phyloP scores from a whole-genome alignment of 2,113 vertebrate species.

The Castor canadensis region DNA sequence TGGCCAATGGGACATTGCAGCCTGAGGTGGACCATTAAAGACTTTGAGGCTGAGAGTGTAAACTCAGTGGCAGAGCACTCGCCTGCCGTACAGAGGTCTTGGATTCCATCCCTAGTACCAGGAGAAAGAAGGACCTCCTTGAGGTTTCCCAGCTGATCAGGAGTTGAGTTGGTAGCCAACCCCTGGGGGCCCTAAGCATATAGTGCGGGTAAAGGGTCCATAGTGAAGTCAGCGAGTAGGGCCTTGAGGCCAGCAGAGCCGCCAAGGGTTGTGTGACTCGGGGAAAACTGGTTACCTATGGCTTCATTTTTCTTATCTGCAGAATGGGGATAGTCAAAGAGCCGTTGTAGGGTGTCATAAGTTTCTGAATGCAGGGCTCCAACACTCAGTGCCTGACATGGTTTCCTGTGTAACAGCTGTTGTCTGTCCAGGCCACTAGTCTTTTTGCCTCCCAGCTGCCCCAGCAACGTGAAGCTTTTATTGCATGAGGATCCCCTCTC shows the following conservation, averaged over 20 bases:
- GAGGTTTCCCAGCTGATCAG: neutral
- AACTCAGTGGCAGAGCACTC: neutral
- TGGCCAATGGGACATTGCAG: neutral
- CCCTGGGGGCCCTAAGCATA: neutral
- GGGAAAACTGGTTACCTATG: neutral
- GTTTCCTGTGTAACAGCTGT: neutral
- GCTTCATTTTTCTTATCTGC: neutral
- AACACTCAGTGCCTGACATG: fast-evolving
- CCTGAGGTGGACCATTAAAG: neutral
- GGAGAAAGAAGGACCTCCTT: neutral
- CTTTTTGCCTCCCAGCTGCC: neutral
- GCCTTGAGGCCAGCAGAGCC: neutral
- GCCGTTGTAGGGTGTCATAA: neutral
- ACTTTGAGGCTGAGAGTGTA: neutral
- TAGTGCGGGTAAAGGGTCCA: fast-evolving
- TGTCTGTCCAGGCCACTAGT: neutral
- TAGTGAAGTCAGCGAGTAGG: neutral
- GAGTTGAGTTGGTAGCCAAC: neutral
- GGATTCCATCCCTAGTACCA: neutral
- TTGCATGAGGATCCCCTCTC: neutral
- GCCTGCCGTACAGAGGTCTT: neutral
- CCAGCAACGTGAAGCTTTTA: fast-evolving
- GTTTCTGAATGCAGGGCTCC: neutral
- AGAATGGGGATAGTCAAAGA: neutral
- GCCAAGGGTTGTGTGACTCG: neutral